Base-by-base conservation (phyloP, 1,140 invertebrate species). In the Streblospio benedicti region DNA sequence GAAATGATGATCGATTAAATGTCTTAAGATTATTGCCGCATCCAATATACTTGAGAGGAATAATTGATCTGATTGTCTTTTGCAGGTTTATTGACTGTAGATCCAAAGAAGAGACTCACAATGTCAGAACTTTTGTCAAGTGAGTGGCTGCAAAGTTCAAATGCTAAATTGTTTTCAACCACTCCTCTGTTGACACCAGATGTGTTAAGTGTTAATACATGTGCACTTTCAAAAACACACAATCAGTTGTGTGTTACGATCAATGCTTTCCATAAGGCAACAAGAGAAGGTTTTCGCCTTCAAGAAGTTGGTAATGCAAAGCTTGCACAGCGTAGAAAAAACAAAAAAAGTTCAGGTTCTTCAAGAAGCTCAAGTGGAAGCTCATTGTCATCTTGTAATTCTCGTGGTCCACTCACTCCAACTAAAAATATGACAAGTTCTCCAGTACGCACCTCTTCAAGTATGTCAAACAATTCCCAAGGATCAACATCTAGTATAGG, bases 41-140 rank as follows among this genome's bases (percentile, higher is more conserved):
- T n/a, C n/a, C n/a, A n/a, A n/a, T n/a, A n/a, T n/a, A n/a, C n/a
- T n/a, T n/a, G n/a, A n/a, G n/a, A n/a, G n/a, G n/a, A n/a, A n/a
- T n/a, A n/a, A n/a, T n/a, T n/a, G n/a, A n/a, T n/a, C n/a, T n/a
- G n/a, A n/a, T n/a, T 47, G 45, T 47, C 27, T 28, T 25, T 70
- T 65, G 4, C 63, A 76, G 83, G 85, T 12, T 78, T 95, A 25
- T 74, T 95, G 25, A 88, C 86, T 0, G 85, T 91, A 1, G 87
- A 93, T 69, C 87, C 90, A 0, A 78, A 75, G 23, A 81, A 85
- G 65, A 79, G 91, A 57, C 73, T 92, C 4, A 84, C 82, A 28
- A 85, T 92, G 72, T 65, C 67, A 14, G 83, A 87, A 43, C 75
- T 92, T 1, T 71, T 81, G 0, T 72, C 76, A 5, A 84, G 86